Base-by-base conservation (phyloP, 2,113 vertebrate species). In the Symphodus melops region DNA sequence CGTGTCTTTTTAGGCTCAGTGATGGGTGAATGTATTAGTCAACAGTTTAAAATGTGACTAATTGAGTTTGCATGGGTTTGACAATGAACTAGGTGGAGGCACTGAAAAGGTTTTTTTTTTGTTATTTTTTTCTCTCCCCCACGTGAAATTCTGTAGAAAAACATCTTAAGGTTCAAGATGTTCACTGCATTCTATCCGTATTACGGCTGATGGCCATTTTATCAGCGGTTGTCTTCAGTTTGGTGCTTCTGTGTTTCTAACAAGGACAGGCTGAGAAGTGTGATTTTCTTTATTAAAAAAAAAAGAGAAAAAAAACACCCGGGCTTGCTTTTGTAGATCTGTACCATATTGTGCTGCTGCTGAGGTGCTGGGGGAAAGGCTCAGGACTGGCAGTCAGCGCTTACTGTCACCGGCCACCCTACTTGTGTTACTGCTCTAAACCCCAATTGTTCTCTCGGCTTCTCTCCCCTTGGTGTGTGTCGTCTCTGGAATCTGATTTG, bases 401-500 rank as follows among this genome's bases (percentile, higher is more conserved):
- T 96, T 95, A 96, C 93, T 94, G 95, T 96, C 96, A 96, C 94
- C 95, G 89, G 94, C 94, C 92, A 46, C 60, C 95, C 95, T 95
- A 94, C 95, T 96, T 96, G 96, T 92, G 94, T 95, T 94, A 97
- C 95, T 97, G 94, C 96, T 98, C 98, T 99, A 98, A 99, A 99
- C 96, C 95, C 96, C 97, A 95, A 97, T 98, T 98, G 96, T 98
- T 99, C 96, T 99, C 97, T 98, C 97, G 97, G 97, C 97, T 98
- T 99, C 97, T 97, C 97, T 98, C 97, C 97, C 88, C 95, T 97
- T 98, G 97, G 97, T 98, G 96, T 99, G 96, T 99, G 96, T 98
- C 98, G 95, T 97, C 97, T 97, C 98, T 97, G 98, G 97, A 97
- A 97, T 98, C 98, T 99, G 96, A 98, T 99, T 99, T 99, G 96